Conservation (phyloP, 2,888 invertebrate genomes). For the Platynereis dumerilii region DNA sequence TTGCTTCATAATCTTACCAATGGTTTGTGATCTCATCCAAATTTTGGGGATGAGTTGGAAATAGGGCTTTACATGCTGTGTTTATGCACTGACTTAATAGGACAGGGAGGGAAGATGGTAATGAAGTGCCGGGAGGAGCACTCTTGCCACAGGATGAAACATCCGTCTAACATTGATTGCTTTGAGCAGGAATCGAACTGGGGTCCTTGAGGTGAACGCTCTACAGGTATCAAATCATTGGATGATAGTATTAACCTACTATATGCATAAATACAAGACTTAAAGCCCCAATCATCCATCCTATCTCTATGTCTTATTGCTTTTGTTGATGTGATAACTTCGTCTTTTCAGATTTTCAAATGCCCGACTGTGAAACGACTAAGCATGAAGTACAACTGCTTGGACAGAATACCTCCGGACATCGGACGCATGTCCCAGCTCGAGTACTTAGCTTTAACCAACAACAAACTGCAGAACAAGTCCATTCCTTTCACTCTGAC, state of each 20-base stretch:
- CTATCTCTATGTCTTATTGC: no score
- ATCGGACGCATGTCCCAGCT: constrained; percentile 63
- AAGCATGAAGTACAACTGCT: constrained; percentile 64
- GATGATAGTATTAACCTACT: neutral
- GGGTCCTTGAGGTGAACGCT: no score
- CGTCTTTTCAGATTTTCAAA: constrained; percentile 61
- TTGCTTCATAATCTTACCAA: neutral
- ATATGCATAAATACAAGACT: constrained; percentile 4
- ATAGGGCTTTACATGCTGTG: no score
- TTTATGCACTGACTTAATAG: no score
- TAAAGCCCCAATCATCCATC: no score
- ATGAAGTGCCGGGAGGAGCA: no score
- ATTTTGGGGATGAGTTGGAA: no score
- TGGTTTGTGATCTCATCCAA: neutral
- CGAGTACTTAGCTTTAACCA: constrained; percentile 63
- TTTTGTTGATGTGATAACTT: neutral
- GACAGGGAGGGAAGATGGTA: no score
- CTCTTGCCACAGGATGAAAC: no score
- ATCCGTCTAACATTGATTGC: no score
- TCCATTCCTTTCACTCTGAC: constrained; percentile 64
- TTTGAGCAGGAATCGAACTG: no score
- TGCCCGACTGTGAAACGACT: constrained; percentile 62
- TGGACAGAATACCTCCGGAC: constrained; percentile 63
- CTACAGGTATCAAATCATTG: neutral
- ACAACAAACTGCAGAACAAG: constrained; percentile 64